Evolutionary conservation across 1,140 invertebrate genomes (phyloP), one percentile per base, ranked within the genome.

Genomic region (Papilio dardanus): DNA sequence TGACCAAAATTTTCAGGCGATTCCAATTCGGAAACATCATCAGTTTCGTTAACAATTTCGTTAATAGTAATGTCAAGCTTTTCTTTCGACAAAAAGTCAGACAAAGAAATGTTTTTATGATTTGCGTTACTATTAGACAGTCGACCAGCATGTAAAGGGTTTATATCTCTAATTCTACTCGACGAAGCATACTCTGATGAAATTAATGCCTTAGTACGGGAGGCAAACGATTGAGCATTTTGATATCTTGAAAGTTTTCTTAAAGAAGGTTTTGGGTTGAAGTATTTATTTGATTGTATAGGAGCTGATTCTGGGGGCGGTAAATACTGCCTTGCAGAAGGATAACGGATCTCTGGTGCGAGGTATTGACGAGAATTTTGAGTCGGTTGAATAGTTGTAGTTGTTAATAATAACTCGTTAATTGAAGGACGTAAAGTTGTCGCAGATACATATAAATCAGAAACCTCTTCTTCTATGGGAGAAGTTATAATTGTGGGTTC

Each of bases 21-120:
- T 67, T 81, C 79, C 3, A 84, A 81, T 74, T 82, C 78, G 24
- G 88, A 76, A 77, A 87, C 74, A 79, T 82, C 80, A 71, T 84
- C 83, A 30, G 90, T 93, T 76, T 92, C 83, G 81, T 87, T 87
- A 24, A 92, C 84, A 40, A 93, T 91, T 76, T 89, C 81, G 76
- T 85, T 86, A 12, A 92, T 84, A 3, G 88, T 89, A 66, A 86
- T 82, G 73, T 92, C 89, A 50, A 92, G 76, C 75, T 90, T 91
- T 84, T 92, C 85, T 77, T 89, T 89, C 14, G 87, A 89, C 50
- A 90, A 76, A 68, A 90, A 87, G 76, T 93, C 88, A 68, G 87
- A 69, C 77, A 93, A 93, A 37, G 84, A 81, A 79, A 90, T 74
- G 62, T 91, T 92, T 21, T 91, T 86, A 35, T 80, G 74, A 73